phyloP scores from a whole-genome alignment of 1,140 invertebrate species.

The Bombus turneri region DNA sequence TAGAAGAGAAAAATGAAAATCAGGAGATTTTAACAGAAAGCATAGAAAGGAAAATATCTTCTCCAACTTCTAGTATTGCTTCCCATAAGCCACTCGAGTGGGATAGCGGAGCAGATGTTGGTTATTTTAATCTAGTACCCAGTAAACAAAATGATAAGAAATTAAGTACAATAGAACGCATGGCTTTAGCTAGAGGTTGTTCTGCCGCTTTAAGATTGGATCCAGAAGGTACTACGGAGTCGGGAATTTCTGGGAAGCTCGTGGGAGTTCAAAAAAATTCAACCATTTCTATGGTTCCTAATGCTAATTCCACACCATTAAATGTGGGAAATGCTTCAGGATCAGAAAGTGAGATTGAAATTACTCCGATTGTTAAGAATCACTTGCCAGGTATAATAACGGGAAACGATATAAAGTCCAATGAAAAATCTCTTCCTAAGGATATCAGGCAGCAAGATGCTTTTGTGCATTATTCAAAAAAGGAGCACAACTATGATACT shows the following conservation, averaged over 20 bases:
- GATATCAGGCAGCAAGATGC: slow-evolving; percentile 20
- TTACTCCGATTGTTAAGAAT: slow-evolving; percentile 80
- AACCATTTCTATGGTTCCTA: slow-evolving; percentile 55
- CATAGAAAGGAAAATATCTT: slow-evolving; percentile 75
- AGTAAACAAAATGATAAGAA: slow-evolving; percentile 79
- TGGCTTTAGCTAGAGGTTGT: slow-evolving; percentile 80
- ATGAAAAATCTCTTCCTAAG: slow-evolving; percentile 47
- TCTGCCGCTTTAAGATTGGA: slow-evolving; percentile 77
- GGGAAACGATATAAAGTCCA: slow-evolving; percentile 60
- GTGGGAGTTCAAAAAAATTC: slow-evolving; percentile 29
- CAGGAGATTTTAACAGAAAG: slow-evolving; percentile 57
- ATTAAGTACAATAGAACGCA: slow-evolving; percentile 85
- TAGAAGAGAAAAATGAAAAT: slow-evolving; percentile 68
- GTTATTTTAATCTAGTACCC: slow-evolving; percentile 84
- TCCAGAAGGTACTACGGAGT: slow-evolving; percentile 80
- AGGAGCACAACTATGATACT: slow-evolving; percentile 44
- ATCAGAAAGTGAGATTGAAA: slow-evolving; percentile 78
- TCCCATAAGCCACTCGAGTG: slow-evolving; percentile 88
- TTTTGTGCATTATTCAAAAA: slow-evolving; percentile 9
- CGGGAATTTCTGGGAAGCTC: slow-evolving; percentile 55
- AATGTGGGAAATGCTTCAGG: slow-evolving; percentile 63
- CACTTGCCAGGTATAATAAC: slow-evolving; percentile 70
- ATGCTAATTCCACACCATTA: slow-evolving; percentile 77
- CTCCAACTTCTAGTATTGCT: slow-evolving; percentile 85
- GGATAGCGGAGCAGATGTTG: slow-evolving; percentile 90